Conservation (phyloP, 2,113 vertebrate genomes). For the Siniperca chuatsi region DNA sequence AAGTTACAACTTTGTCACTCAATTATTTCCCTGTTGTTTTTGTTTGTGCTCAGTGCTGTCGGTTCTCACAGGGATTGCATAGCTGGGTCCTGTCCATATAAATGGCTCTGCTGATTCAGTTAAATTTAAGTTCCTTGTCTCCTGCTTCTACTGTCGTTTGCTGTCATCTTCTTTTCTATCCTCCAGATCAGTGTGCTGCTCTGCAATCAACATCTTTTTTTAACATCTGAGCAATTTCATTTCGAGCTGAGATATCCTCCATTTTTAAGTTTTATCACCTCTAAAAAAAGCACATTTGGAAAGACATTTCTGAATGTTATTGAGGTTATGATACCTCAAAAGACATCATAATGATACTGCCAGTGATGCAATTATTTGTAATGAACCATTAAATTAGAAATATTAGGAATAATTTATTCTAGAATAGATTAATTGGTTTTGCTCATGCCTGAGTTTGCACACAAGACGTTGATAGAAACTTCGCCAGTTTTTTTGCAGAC, state of each 20-base stretch:
- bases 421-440: slow-evolving; percentile 36
- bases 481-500: slow-evolving; percentile 22
- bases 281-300: neutral
- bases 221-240: slow-evolving; percentile 29
- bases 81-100: slow-evolving; percentile 63
- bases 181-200: slow-evolving; percentile 23
- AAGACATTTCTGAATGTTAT: slow-evolving; percentile 17
- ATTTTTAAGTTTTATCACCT: slow-evolving; percentile 11
- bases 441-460: slow-evolving; percentile 14
- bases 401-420: slow-evolving; percentile 42
- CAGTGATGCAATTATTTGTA: slow-evolving; percentile 41
- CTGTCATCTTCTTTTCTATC: slow-evolving; percentile 38
- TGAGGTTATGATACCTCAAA: slow-evolving; percentile 27
- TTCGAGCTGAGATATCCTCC: slow-evolving; percentile 14
- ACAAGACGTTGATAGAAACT: slow-evolving; percentile 12
- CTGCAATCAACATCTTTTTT: slow-evolving; percentile 38
- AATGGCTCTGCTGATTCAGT: slow-evolving; percentile 62
- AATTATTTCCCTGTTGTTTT: slow-evolving; percentile 54
- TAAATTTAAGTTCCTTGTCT: slow-evolving; percentile 59
- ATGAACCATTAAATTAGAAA: slow-evolving; percentile 39
- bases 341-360: slow-evolving; percentile 8
- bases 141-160: slow-evolving; percentile 33
- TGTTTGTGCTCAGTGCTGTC: slow-evolving; percentile 43
- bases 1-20: slow-evolving; percentile 52
- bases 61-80: slow-evolving; percentile 53